Evolutionary conservation across 1,140 invertebrate species (phyloP).

Genomic region (Drosophila ercepeae): DNA sequence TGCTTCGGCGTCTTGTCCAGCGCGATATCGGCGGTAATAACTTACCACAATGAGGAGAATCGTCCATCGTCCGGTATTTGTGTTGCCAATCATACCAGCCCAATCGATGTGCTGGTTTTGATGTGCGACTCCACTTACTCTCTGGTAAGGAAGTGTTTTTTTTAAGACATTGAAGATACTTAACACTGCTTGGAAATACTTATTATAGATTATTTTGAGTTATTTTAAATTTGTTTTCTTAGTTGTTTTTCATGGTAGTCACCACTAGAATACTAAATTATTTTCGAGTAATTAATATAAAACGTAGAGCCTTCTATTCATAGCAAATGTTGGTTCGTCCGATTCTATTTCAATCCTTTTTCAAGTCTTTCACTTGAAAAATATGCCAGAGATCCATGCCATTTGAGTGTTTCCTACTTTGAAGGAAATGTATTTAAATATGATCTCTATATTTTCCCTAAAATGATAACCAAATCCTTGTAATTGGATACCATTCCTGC

Average conservation of each 20-base stretch:
- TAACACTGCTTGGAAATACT: constrained; percentile 23
- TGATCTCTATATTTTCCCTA: not conserved
- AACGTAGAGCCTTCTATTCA: not conserved
- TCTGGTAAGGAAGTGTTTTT: constrained; percentile 90
- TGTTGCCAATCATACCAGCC: constrained; percentile 99
- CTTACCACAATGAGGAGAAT: constrained; percentile 94
- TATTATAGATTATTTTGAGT: constrained; percentile 28
- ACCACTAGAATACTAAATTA: not conserved
- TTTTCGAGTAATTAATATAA: not conserved
- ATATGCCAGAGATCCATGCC: too few relatives aligned
- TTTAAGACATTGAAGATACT: constrained; percentile 14
- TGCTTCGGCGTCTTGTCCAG: constrained; percentile 95
- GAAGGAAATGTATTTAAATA: too few relatives aligned
- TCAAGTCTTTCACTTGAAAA: not conserved
- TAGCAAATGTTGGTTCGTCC: not conserved
- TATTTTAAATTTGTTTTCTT: not conserved
- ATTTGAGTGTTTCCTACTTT: too few relatives aligned
- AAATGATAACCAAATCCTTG: not conserved
- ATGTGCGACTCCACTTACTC: constrained; percentile 99
- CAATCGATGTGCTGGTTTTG: constrained; percentile 98
- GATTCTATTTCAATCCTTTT: not conserved
- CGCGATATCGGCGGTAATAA: constrained; percentile 94
- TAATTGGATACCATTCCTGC: not conserved
- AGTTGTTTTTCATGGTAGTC: not conserved
- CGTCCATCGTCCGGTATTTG: constrained; percentile 94